Evolutionary conservation across 2,113 vertebrate species (phyloP), one percentile per base, ranked within the genome.

Genomic region (Cyphomyrus discorhynchus): DNA sequence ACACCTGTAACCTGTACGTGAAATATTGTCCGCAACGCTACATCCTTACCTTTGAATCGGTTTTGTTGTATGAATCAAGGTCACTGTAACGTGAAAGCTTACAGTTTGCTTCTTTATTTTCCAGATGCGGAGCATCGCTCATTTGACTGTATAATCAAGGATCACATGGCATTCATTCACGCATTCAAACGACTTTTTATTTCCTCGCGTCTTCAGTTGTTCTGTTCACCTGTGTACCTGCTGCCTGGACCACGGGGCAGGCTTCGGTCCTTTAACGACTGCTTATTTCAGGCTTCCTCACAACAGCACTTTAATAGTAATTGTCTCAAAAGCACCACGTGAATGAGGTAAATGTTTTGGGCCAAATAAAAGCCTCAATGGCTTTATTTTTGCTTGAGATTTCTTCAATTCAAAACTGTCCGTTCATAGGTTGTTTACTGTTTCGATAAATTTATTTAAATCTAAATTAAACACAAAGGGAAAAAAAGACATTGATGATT

Each of bases 401-500:
- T 74, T 47, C 89, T 49, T 90, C 85, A 49, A 50, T 46, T 86
- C 45, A 90, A 52, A 47, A 89, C 13, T 52, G 82, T 91, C 87
- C 87, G 47, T 86, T 90, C 35, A 39, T 5, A 19, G 80, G 91
- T 82, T 53, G 53, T 77, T 66, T 92, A 88, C 87, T 91, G 89
- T 92, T 88, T 86, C 89, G 90, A 92, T 91, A 92, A 88, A 89
- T 92, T 90, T 93, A 90, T 90, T 87, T 83, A 91, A 91, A 88
- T 91, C 87, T 90, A 27, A 87, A 62, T 82, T 47, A 87, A 88
- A 89, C 86, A 91, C 87, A 90, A 88, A 62, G 90, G 90, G 89
- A 52, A 74, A 50, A 50, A 89, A 87, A 90, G 52, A 90, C 89
- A 58, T 49, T 58, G 86, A 87, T 53, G 92, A 90, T 90, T 89